Conservation (phyloP, 2,888 invertebrate species). For the Microplitis manilae region DNA sequence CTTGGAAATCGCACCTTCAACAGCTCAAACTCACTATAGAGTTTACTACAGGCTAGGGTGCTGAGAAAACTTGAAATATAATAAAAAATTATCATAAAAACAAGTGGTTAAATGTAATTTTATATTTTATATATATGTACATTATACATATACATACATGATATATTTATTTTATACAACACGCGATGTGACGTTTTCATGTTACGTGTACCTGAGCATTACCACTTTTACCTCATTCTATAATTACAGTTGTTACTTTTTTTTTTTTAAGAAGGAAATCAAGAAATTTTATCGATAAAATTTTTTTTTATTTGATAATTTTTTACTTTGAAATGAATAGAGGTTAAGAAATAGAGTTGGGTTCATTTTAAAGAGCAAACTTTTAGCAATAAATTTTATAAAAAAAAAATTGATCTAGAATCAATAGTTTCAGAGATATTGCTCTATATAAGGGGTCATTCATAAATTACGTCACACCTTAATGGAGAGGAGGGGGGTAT, state of each 20-base stretch:
- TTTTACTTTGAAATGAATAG: no score
- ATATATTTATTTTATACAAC: not conserved
- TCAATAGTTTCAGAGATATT: no score
- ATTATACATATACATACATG: not conserved
- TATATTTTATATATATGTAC: not conserved
- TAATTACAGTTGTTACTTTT: not conserved
- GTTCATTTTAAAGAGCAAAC: no score
- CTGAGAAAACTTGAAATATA: not conserved
- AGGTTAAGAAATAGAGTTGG: no score
- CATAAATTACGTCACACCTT: no score
- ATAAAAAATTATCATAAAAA: not conserved
- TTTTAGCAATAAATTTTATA: no score
- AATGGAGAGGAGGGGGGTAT: no score
- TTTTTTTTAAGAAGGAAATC: no score
- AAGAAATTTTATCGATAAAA: no score
- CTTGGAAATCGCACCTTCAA: not conserved
- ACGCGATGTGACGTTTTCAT: not conserved
- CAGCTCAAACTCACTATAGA: not conserved
- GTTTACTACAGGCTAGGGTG: not conserved
- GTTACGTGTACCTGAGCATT: not conserved
- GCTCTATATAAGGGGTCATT: no score
- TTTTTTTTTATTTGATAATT: no score
- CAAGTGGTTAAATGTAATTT: not conserved
- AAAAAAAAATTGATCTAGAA: no score
- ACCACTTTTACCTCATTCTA: not conserved